Evolutionary conservation across 2,888 invertebrate genomes (phyloP).

Genomic region (Dioctria rufipes): DNA sequence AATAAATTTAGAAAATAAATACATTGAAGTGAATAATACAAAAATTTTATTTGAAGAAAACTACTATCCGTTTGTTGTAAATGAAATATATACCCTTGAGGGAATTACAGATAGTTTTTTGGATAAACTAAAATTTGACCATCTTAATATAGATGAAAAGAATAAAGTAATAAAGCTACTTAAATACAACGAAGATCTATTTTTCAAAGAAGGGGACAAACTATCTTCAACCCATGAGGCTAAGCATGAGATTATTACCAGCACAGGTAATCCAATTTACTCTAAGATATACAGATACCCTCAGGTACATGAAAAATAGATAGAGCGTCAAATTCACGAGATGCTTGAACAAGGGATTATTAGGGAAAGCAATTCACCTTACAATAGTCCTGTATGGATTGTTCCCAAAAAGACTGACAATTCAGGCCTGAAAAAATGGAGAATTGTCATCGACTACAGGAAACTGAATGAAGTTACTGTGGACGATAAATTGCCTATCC

Average conservation of each 20-base stretch:
- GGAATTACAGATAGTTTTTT: not conserved
- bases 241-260: conserved; percentile 57
- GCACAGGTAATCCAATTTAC: conserved; percentile 51
- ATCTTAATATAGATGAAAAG: conserved; percentile 16
- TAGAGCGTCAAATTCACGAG: no score
- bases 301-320: conserved; percentile 55
- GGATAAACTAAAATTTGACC: conserved; percentile 4
- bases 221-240: conserved; percentile 52
- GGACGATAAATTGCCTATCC: no score
- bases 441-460: no score
- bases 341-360: no score
- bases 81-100: conserved; percentile 21
- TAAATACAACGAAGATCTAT: conserved; percentile 47
- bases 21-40: no score
- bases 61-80: not conserved
- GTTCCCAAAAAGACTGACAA: no score
- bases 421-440: no score
- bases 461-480: no score
- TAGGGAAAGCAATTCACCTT: no score
- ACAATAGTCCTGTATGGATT: no score
- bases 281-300: conserved; percentile 58
- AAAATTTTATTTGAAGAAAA: no score
- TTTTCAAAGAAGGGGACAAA: conserved; percentile 12
- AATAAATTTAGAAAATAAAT: no score
- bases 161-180: conserved; percentile 29